Evolutionary conservation across 1,140 invertebrate species (phyloP).

Genomic region (Lasioglossum albipes): DNA sequence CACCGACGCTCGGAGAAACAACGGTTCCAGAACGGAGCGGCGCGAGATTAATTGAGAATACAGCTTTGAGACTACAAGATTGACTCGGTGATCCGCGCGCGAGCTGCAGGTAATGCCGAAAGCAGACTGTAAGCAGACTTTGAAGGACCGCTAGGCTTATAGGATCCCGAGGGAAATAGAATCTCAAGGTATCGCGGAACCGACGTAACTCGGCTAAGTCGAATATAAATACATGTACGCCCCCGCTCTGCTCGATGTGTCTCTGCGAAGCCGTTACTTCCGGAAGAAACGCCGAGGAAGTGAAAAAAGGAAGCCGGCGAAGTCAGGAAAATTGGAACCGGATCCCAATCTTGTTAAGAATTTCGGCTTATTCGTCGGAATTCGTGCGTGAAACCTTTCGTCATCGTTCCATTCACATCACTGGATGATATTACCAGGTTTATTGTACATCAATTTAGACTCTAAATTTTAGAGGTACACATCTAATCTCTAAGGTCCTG

Average conservation of each 20-base stretch:
- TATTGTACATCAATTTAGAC: no score
- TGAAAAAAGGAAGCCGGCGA: background rate
- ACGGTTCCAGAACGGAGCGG: background rate
- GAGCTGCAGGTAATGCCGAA: slow-evolving; percentile 6
- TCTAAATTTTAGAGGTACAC: no score
- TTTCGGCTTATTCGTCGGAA: background rate
- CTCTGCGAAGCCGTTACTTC: background rate
- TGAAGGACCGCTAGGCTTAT: slow-evolving; percentile 48
- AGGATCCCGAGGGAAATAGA: slow-evolving; percentile 16
- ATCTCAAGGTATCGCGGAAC: slow-evolving; percentile 1
- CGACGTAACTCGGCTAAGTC: background rate
- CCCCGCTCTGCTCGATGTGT: background rate
- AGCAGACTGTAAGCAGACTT: slow-evolving; percentile 31
- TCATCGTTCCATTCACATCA: no score
- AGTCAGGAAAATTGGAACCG: background rate
- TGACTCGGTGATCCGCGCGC: slow-evolving; percentile 16
- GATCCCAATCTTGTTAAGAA: background rate
- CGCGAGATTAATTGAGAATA: slow-evolving; percentile 32
- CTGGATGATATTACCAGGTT: no score
- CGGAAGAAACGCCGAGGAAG: background rate
- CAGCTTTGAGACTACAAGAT: slow-evolving; percentile 20
- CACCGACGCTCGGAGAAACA: slow-evolving; percentile 11
- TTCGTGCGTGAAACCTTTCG: background rate
- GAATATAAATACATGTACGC: slow-evolving; percentile 3
- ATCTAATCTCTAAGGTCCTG: no score